Percentiles rank a stretch among this genome's conserved stretches.
These are phyloP conservation scores for Callipepla squamata DNA, from an alignment of 2,113 vertebrate genomes.

Conservation along the genomic window DNA sequence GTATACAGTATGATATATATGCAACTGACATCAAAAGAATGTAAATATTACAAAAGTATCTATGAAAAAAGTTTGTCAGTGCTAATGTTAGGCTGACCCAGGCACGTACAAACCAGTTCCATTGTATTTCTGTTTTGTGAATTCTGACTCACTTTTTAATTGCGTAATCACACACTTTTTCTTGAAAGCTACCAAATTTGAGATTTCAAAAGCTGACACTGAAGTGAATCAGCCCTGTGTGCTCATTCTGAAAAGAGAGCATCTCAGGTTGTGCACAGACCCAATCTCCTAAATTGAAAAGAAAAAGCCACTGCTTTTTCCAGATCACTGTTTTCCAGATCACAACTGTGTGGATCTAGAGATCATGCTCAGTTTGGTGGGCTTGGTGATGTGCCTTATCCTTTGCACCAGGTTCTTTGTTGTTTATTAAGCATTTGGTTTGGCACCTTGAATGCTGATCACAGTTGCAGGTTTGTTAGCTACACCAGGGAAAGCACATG, in stretches of 20 bases:
- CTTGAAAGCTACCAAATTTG: not conserved
- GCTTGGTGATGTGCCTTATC: accelerated
- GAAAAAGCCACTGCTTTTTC: not conserved
- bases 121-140: not conserved
- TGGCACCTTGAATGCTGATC: not conserved
- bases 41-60: not conserved
- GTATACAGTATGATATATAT: not conserved
- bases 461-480: not conserved
- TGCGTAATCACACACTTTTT: not conserved
- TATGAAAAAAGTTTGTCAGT: not conserved
- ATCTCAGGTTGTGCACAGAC: not conserved
- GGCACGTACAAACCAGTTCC: not conserved
- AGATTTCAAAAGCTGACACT: not conserved
- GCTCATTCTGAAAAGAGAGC: not conserved
- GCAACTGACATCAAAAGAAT: not conserved
- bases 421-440: not conserved
- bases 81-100: not conserved
- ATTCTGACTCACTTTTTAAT: not conserved
- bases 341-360: accelerated
- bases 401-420: not conserved
- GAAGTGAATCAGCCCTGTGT: not conserved
- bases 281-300: not conserved
- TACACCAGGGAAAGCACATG: not conserved
- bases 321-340: not conserved
- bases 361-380: not conserved